Evolutionary conservation across 2,113 vertebrate species (phyloP).

Genomic region (Mionectes macconnelli): DNA sequence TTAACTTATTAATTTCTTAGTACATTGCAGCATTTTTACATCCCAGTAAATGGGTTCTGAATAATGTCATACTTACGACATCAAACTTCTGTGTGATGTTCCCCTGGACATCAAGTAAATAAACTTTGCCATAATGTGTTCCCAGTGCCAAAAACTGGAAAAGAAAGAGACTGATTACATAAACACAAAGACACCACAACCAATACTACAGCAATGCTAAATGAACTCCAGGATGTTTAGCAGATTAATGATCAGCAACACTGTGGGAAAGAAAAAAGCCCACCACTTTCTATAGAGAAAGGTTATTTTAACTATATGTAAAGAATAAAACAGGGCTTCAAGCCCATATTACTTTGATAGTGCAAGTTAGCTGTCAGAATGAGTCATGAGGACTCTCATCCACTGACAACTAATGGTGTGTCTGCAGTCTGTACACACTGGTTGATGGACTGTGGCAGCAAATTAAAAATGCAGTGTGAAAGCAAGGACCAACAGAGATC

Average conservation of each 20-base stretch:
- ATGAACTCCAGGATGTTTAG: background rate
- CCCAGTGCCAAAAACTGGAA: conserved; percentile 94
- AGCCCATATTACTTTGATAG: conserved; percentile 44
- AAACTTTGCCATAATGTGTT: conserved; percentile 97
- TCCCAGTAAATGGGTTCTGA: background rate
- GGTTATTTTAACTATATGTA: conserved; percentile 31
- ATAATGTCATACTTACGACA: conserved; percentile 85
- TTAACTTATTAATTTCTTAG: background rate
- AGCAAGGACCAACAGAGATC: conserved; percentile 51
- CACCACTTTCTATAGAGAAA: background rate
- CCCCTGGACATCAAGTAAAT: conserved; percentile 94
- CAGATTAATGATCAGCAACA: background rate
- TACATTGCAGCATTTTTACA: background rate
- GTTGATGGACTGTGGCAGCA: conserved; percentile 78
- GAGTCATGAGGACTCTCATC: conserved; percentile 68
- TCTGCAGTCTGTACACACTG: conserved; percentile 44
- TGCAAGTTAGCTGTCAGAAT: conserved; percentile 69
- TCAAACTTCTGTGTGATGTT: conserved; percentile 97
- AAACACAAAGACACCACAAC: background rate
- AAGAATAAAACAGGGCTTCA: conserved; percentile 34
- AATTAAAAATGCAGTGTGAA: conserved; percentile 81
- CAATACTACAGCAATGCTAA: background rate
- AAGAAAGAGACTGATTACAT: conserved; percentile 13
- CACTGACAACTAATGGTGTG: conserved; percentile 67
- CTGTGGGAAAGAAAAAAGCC: background rate